Evolutionary conservation across 2,888 invertebrate species (phyloP).

Genomic region (Gnatocerus cornutus): DNA sequence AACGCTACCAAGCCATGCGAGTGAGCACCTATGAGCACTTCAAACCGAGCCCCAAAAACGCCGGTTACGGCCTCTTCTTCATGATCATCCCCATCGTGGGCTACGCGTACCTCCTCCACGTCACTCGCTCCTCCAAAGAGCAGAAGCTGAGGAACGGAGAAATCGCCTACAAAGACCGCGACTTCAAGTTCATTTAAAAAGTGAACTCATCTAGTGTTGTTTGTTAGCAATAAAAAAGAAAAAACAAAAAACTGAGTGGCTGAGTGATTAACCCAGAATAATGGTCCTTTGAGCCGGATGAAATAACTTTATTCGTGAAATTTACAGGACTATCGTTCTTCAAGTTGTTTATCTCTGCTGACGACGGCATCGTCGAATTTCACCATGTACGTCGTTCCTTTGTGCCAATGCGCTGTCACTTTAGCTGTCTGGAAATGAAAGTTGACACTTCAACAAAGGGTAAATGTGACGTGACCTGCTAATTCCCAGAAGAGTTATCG

Average conservation of each 20-base stretch:
- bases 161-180: constrained; percentile 83
- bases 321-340: constrained; percentile 80
- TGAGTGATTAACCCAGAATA: neutral
- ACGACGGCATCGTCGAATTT: constrained; percentile 97
- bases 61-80: constrained; percentile 65
- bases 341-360: constrained; percentile 90
- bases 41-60: constrained; percentile 75
- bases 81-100: constrained; percentile 75
- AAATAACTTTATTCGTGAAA: neutral
- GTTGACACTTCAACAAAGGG: too few relatives aligned
- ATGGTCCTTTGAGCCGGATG: neutral
- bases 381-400: constrained; percentile 99
- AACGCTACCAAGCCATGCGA: constrained; percentile 83
- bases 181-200: constrained; percentile 79
- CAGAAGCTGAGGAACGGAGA: constrained; percentile 79
- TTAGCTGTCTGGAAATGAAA: constrained; percentile 86
- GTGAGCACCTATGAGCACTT: constrained; percentile 79
- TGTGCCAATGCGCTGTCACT: constrained; percentile 99
- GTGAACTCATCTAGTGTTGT: constrained; percentile 6
- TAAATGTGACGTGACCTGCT: too few relatives aligned
- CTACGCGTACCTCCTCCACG: constrained; percentile 74
- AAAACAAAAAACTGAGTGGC: neutral
- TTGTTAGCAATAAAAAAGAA: constrained; percentile 18
- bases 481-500: too few relatives aligned
- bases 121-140: constrained; percentile 74